Evolutionary conservation across 2,797 vertebrate species (phyloP), one percentile per base, ranked within the genome.

Genomic region (Remorina albescens): DNA sequence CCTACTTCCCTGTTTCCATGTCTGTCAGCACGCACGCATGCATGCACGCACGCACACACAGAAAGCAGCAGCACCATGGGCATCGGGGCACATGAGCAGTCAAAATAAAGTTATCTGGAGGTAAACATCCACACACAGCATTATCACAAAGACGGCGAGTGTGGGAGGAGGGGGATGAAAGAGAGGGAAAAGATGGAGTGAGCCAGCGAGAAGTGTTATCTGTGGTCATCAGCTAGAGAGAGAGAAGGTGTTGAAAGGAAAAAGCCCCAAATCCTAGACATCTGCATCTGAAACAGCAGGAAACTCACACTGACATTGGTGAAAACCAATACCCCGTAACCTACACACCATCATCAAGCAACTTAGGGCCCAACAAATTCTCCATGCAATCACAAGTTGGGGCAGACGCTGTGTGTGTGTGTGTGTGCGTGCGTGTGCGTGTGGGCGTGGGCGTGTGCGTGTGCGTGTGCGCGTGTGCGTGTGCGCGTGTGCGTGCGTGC

Each of bases 201-300:
- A 83, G 64, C 37, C 53, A 26, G 11, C 8, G 68, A 65, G 75
- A 67, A 71, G 23, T 13, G 28, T 81, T 91, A 92, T 92, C 90
- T 81, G 72, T 54, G 75, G 79, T 62, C 82, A 90, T 91, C 88
- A 76, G 77, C 51, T 0, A 18, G 51, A 80, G 68, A 63, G 75
- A 56, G 75, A 76, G 79, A 75, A 86, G 81, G 86, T 91, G 91
- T 84, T 86, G 91, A 91, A 84, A 89, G 88, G 81, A 76, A 79
- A 85, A 89, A 89, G 59, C 75, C 60, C 57, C 51, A 84, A 88
- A 81, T 86, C 75, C 67, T 72, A 54, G 21, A 78, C 83, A 80
- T 88, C 78, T 78, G 68, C 64, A 89, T 78, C 70, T 77, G 78
- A 83, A 70, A 78, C 78, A 71, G 54, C 83, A 86, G 85, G 86